Conservation (phyloP, 2,797 vertebrate genomes). For the Muraenolepis orangiensis region DNA sequence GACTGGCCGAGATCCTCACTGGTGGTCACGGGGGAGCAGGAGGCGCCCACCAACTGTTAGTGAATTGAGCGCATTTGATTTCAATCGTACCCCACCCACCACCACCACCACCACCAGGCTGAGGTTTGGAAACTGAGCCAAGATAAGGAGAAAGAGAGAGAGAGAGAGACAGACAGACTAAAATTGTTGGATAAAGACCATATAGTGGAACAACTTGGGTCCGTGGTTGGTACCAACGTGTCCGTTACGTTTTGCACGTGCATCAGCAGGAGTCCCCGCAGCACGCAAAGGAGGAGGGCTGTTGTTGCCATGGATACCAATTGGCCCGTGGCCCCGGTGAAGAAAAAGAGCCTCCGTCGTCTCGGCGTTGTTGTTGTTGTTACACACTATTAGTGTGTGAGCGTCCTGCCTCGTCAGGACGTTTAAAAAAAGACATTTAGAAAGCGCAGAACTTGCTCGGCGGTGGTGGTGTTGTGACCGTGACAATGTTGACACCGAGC, state of each 20-base stretch:
- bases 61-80: conserved; percentile 46
- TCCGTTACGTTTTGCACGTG: conserved; percentile 42
- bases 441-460: background rate
- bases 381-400: conserved; percentile 37
- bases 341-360: conserved; percentile 28
- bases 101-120: conserved; percentile 15
- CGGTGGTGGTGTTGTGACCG: too few relatives aligned
- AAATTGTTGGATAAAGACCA: background rate
- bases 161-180: conserved; percentile 11
- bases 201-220: conserved; percentile 14
- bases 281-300: conserved; percentile 49
- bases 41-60: conserved; percentile 47
- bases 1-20: conserved; percentile 22
- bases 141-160: background rate
- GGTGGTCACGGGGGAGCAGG: conserved; percentile 62
- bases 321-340: conserved; percentile 45
- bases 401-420: conserved; percentile 16
- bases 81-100: conserved; percentile 3
- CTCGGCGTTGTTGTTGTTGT: conserved; percentile 19
- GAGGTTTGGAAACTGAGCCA: conserved; percentile 35
- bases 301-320: conserved; percentile 74
- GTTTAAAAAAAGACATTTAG: conserved; percentile 1
- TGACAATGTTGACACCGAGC: background rate
- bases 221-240: conserved; percentile 50
- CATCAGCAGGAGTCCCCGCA: conserved; percentile 41